Conservation (phyloP, 2,797 vertebrate species). For the Anolis apletophallus region DNA sequence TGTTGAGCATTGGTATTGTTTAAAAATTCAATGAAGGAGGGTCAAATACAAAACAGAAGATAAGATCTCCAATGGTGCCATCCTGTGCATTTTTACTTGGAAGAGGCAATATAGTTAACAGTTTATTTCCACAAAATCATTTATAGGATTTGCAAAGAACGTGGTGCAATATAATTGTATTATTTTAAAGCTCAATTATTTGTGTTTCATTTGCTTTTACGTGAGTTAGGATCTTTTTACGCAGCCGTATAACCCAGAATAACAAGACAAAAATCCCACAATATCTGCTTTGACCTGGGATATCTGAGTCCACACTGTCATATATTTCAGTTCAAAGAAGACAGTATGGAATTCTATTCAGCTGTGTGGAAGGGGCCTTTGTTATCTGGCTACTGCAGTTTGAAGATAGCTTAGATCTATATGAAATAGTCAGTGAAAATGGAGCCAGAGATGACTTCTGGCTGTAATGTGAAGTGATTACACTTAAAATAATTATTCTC, state of each 20-base stretch:
- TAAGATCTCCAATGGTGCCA: not conserved
- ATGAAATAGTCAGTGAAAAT: too few species aligned
- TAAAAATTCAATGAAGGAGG: not conserved
- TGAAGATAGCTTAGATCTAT: too few species aligned
- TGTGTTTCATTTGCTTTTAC: not conserved
- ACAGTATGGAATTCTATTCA: too few species aligned
- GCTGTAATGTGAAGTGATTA: not conserved
- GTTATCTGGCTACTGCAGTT: too few species aligned
- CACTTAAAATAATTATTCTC: not conserved
- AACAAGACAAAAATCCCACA: too few species aligned
- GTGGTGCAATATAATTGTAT: not conserved
- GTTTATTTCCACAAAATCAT: not conserved
- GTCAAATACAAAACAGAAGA: not conserved
- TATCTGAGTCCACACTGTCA: too few species aligned
- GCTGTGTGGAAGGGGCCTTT: too few species aligned
- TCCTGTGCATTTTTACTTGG: not conserved
- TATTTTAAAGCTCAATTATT: not conserved
- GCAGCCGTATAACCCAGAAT: too few species aligned
- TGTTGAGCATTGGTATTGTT: not conserved
- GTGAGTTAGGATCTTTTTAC: too few species aligned
- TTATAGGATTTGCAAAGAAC: not conserved
- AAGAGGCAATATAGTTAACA: not conserved
- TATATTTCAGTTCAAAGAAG: too few species aligned
- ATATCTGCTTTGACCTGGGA: too few species aligned
- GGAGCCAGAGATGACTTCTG: not conserved